Conservation (phyloP, 23 tunicate species). For the Trididemnum nubilum region DNA sequence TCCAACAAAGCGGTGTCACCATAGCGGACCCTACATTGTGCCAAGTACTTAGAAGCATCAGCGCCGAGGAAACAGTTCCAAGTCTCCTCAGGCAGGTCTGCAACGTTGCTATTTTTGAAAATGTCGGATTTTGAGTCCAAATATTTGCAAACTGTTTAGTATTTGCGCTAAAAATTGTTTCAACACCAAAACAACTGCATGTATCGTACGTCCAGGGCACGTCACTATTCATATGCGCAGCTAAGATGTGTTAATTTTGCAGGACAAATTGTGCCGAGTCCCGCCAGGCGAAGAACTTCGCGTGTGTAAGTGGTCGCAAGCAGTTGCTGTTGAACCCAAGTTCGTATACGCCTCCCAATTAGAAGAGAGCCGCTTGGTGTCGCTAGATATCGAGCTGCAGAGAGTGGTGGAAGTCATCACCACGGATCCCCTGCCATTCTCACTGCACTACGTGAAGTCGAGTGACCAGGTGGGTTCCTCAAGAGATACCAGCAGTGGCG, state of each 20-base stretch:
- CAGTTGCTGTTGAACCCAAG: slow-evolving; percentile 55
- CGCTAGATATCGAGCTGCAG: slow-evolving; percentile 42
- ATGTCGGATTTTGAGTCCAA: no score
- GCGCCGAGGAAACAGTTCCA: slow-evolving; percentile 49
- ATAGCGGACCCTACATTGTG: slow-evolving; percentile 48
- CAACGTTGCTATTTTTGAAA: no score
- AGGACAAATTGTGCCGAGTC: slow-evolving; percentile 71
- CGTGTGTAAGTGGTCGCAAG: slow-evolving; percentile 58
- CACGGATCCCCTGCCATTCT: slow-evolving; percentile 54
- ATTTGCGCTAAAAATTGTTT: no score
- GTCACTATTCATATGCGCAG: no score
- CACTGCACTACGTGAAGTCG: slow-evolving; percentile 52
- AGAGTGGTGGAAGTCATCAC: slow-evolving; percentile 74
- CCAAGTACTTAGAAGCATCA: slow-evolving; percentile 24
- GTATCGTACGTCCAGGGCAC: no score
- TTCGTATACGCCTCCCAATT: slow-evolving; percentile 75
- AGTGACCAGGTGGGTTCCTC: slow-evolving; percentile 58
- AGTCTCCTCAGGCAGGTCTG: slow-evolving; percentile 73
- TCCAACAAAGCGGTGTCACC: slow-evolving; percentile 50
- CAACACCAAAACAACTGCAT: no score
- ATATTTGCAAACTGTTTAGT: no score
- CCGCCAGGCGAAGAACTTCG: slow-evolving; percentile 33
- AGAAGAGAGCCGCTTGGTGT: slow-evolving; percentile 58
- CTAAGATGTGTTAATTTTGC: not conserved
- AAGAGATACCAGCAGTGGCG: not conserved